These are phyloP conservation scores for Hirudo medicinalis DNA, from an alignment of 1,140 invertebrate species.

Conservation along the genomic window DNA sequence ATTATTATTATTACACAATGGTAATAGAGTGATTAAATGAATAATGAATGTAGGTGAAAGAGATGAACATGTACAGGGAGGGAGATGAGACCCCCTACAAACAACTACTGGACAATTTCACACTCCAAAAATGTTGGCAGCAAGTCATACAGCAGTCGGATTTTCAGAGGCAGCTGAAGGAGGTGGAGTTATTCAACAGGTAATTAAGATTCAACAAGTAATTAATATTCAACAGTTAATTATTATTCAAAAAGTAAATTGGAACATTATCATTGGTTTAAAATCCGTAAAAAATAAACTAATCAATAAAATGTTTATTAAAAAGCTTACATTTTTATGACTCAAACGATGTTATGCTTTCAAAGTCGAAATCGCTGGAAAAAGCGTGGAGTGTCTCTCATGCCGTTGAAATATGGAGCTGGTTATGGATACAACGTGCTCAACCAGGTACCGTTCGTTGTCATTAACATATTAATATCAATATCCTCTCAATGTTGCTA, in stretches of 20 bases:
- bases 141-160: constrained; percentile 60
- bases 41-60: constrained; percentile 43
- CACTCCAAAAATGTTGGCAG: constrained; percentile 63
- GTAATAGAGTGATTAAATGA: background rate
- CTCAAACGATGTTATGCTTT: constrained; percentile 26
- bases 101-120: constrained; percentile 61
- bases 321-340: background rate
- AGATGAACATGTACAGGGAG: constrained; percentile 67
- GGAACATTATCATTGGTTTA: too few relatives aligned
- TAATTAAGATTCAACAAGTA: constrained; percentile 27
- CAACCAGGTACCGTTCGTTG: constrained; percentile 76
- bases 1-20: too few relatives aligned
- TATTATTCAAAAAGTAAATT: background rate
- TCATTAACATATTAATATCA: too few relatives aligned
- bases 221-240: background rate
- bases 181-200: constrained; percentile 60
- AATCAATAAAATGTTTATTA: background rate
- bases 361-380: constrained; percentile 63
- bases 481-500: too few relatives aligned
- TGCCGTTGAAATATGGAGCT: constrained; percentile 83
- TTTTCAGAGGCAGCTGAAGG: constrained; percentile 49
- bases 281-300: background rate
- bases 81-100: constrained; percentile 65
- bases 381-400: constrained; percentile 69
- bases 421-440: constrained; percentile 64